phyloP scores from a whole-genome alignment of 2,797 vertebrate genomes.

The Tadarida brasiliensis region DNA sequence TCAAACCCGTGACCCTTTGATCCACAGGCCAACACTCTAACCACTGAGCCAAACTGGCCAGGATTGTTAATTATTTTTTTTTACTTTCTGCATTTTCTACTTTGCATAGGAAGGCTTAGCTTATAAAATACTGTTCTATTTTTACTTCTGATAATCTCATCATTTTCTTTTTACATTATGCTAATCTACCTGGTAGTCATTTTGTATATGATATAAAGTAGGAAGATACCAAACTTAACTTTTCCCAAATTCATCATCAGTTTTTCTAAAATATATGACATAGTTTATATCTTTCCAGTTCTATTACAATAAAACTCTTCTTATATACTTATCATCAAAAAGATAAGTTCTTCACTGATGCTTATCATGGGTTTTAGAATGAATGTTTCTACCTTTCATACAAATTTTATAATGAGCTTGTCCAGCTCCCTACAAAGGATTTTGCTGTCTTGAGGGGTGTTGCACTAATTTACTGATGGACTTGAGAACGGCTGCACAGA shows the following conservation, averaged over 20 bases:
- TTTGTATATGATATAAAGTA: neutral
- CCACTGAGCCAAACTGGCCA: too few relatives aligned
- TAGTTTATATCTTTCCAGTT: neutral
- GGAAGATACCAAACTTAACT: neutral
- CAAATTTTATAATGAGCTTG: neutral
- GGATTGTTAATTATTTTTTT: neutral
- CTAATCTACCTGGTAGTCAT: neutral
- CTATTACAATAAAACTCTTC: neutral
- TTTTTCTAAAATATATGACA: neutral
- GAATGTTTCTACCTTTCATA: neutral
- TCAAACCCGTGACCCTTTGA: too few relatives aligned
- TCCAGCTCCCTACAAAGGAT: too few relatives aligned
- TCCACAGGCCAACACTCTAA: too few relatives aligned
- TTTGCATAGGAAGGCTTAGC: neutral
- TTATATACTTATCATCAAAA: neutral
- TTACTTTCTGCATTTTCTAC: neutral
- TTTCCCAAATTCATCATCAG: neutral
- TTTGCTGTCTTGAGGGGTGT: rapidly evolving
- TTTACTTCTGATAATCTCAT: neutral
- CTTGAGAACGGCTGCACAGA: neutral
- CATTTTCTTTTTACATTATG: neutral
- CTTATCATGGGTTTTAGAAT: neutral
- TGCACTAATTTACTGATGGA: rapidly evolving
- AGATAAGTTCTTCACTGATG: neutral
- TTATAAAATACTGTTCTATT: neutral